Percentiles rank a stretch among this genome's conserved stretches.
phyloP scores from a whole-genome alignment of 2,888 invertebrate genomes.

The Cephonodes hylas region DNA sequence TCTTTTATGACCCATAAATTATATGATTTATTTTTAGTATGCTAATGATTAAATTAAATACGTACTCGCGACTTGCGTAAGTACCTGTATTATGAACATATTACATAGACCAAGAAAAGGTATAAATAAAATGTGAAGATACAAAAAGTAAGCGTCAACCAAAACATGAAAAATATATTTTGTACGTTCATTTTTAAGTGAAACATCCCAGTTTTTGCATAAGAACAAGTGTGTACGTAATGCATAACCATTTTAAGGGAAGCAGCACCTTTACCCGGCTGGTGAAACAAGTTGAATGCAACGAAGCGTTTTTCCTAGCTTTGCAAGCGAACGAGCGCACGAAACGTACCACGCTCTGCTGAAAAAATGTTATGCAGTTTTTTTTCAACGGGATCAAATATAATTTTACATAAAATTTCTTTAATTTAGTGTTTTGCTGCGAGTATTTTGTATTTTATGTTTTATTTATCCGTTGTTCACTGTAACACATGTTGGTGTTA shows the following conservation, averaged over 20 bases:
- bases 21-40: too few species aligned
- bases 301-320: slow-evolving; percentile 40
- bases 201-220: not conserved
- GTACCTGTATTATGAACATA: too few species aligned
- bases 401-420: too few species aligned
- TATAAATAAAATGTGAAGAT: too few species aligned
- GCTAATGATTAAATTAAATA: too few species aligned
- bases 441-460: not conserved
- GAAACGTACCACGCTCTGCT: slow-evolving; percentile 24
- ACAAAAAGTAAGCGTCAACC: too few species aligned
- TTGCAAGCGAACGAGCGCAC: slow-evolving; percentile 32
- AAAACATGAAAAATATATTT: not conserved
- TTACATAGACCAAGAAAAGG: too few species aligned
- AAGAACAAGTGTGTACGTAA: not conserved
- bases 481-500: not conserved
- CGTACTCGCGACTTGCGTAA: too few species aligned
- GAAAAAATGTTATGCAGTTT: slow-evolving; percentile 20
- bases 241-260: slow-evolving; percentile 23
- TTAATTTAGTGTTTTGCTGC: not conserved
- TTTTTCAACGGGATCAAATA: not conserved
- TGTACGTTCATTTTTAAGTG: not conserved
- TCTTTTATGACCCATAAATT: too few species aligned
- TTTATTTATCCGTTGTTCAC: not conserved
- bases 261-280: slow-evolving; percentile 31
- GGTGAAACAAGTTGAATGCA: slow-evolving; percentile 41